Percentiles rank a stretch among this genome's conserved stretches.
Conservation (phyloP, 2,888 invertebrate species). For the Tortrix viridana region DNA sequence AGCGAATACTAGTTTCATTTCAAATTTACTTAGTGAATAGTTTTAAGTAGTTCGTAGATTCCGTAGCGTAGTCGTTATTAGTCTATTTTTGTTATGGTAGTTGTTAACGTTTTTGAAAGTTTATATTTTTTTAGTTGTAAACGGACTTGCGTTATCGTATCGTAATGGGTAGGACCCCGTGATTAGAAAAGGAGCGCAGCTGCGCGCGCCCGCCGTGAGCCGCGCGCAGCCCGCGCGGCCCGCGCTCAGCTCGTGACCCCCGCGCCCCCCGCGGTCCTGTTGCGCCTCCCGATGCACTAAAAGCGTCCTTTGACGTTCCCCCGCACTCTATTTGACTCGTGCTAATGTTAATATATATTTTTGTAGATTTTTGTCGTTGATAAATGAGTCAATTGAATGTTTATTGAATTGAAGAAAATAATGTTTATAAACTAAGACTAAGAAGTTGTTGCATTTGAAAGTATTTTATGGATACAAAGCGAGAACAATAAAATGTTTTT, state of each 20-base stretch:
- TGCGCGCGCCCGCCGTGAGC: conserved; percentile 39
- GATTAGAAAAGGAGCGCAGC: conserved; percentile 37
- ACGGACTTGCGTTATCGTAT: conserved; percentile 67
- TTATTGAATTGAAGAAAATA: conserved; percentile 80
- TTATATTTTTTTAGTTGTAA: conserved; percentile 78
- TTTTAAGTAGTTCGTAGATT: conserved; percentile 78
- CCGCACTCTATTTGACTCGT: conserved; percentile 74
- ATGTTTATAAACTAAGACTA: conserved; percentile 82
- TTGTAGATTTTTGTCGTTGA: conserved; percentile 83
- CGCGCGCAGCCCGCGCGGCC: conserved; percentile 36
- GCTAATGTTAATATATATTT: conserved; percentile 82
- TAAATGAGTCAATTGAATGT: conserved; percentile 83
- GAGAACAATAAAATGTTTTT: conserved; percentile 83
- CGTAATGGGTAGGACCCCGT: conserved; percentile 64
- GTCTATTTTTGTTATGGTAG: conserved; percentile 83
- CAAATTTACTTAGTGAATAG: conserved; percentile 77
- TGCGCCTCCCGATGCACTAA: conserved; percentile 43
- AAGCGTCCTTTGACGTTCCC: conserved; percentile 56
- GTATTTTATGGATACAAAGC: conserved; percentile 83
- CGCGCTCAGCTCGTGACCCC: conserved; percentile 34
- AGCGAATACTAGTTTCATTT: conserved; percentile 79
- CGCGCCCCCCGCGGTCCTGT: conserved; percentile 44
- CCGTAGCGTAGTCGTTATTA: conserved; percentile 81
- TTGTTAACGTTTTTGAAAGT: conserved; percentile 82
- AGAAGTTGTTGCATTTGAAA: conserved; percentile 84